A percentile compares a stretch with the other conserved stretches of the same genome.
Conservation (phyloP, 2,888 invertebrate species). For the Allolobophora icterica region DNA sequence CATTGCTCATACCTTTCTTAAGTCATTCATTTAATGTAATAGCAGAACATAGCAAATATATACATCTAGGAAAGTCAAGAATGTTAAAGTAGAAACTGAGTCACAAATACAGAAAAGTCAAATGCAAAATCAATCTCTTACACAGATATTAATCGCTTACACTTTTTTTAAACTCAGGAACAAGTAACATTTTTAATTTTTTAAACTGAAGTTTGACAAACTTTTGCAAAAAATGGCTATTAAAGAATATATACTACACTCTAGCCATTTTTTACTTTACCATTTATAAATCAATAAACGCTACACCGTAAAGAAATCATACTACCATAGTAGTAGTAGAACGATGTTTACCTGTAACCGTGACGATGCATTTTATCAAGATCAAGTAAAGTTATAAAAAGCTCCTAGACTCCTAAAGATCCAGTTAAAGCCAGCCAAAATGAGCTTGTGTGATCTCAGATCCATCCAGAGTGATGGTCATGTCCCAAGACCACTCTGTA, state of each 20-base stretch:
- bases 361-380: slow-evolving; percentile 29
- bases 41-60: neutral
- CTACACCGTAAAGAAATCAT: neutral
- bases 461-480: slow-evolving; percentile 31
- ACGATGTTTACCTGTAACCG: slow-evolving; percentile 30
- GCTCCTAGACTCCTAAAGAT: slow-evolving; percentile 28
- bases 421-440: slow-evolving; percentile 29
- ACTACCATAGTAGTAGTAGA: slow-evolving; percentile 26
- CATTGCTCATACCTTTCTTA: neutral
- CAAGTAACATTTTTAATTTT: neutral
- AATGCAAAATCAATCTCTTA: neutral
- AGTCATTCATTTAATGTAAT: neutral
- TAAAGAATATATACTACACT: neutral
- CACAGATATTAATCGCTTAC: neutral
- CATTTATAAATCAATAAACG: slow-evolving; percentile 9
- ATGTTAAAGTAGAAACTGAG: neutral
- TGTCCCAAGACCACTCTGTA: slow-evolving; percentile 28
- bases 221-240: neutral
- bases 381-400: slow-evolving; percentile 24
- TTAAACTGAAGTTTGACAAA: too few relatives aligned
- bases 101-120: neutral
- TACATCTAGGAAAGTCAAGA: neutral
- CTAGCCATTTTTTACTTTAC: slow-evolving; percentile 11
- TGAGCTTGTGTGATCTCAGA: slow-evolving; percentile 22
- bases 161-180: neutral